These are phyloP conservation scores for Lagria hirta DNA, from an alignment of 2,888 invertebrate species.

Conservation along the genomic window DNA sequence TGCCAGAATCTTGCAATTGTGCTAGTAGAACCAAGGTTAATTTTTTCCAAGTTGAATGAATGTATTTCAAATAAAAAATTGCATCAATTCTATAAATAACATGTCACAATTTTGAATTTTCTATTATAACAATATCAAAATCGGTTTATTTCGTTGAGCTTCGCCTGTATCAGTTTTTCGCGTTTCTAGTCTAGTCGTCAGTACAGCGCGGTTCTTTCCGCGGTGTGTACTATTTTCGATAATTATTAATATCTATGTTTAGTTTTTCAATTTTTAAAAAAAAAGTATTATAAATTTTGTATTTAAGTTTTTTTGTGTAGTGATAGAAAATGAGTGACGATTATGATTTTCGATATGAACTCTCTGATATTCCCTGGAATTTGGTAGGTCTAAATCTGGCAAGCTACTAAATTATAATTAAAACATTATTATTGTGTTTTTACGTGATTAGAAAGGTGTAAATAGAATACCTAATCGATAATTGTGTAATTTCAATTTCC, in stretches of 20 bases:
- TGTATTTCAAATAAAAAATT: constrained; percentile 15
- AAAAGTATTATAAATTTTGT: too few species aligned
- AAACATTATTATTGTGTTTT: constrained; percentile 8
- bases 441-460: background rate
- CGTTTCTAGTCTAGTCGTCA: constrained; percentile 12
- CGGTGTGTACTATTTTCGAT: constrained; percentile 8
- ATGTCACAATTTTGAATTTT: too few species aligned
- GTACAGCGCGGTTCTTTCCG: constrained; percentile 30
- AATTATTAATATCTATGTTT: constrained; percentile 2
- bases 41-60: constrained; percentile 7
- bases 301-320: too few species aligned
- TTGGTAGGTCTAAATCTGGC: constrained; percentile 33
- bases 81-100: constrained; percentile 39
- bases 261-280: constrained; percentile 1
- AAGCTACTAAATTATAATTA: too few species aligned
- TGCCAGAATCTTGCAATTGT: too few species aligned
- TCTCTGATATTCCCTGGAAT: constrained; percentile 49
- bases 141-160: constrained; percentile 5
- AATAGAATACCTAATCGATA: constrained; percentile 10
- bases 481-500: constrained; percentile 8
- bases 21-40: too few species aligned
- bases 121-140: too few species aligned
- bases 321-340: constrained; percentile 39
- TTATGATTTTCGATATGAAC: constrained; percentile 49
- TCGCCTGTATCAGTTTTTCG: constrained; percentile 13